Base-by-base conservation (phyloP, 2,888 invertebrate species). In the Pyralis farinalis region DNA sequence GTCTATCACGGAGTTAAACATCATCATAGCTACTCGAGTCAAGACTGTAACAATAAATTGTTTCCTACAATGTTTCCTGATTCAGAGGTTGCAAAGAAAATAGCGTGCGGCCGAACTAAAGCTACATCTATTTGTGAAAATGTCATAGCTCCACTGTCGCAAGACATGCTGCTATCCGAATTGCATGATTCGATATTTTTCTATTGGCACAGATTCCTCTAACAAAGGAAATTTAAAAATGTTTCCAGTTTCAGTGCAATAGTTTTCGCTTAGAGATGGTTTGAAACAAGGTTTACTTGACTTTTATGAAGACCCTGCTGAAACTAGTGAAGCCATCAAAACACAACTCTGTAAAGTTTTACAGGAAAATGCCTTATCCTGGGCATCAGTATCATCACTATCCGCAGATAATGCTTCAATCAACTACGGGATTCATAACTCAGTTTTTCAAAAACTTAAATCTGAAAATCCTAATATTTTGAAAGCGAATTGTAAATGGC, bases 21-120 rank as follows among this genome's bases (percentile, higher is more conserved):
- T 3, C 35, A 34, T 39, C 39, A 39, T 20, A 43, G 34, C 39
- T 39, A 43, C 43, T 39, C 12, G 27, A 43, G 38, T 35, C 38
- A 43, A 43, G 43, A 43, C 43, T 34, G 42, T 43, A 35, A 43
- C 6, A 43, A 43, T 38, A 43, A 43, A 30, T 43, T 42, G 34
- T 40, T 40, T 16, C 12, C 31, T n/a, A 31, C 16, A 12, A 16
- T 16, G 16, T 16, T 16, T 16, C 16, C 4, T 16, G 16, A 16
- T 16, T 16, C 16, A 16, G 16, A 16, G 4, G 16, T 16, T 16
- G 16, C 16, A 16, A 16, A 16, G 2, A 16, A 16, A 16, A 4
- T 16, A 16, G 16, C 16, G 16, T 4, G 3, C 16, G 16, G 16
- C 16, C 16, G 16, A 16, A 16, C 4, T 33, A 33, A 33, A 33